Conservation (phyloP, 2,797 vertebrate genomes). For the Percopsis omiscomaycus region DNA sequence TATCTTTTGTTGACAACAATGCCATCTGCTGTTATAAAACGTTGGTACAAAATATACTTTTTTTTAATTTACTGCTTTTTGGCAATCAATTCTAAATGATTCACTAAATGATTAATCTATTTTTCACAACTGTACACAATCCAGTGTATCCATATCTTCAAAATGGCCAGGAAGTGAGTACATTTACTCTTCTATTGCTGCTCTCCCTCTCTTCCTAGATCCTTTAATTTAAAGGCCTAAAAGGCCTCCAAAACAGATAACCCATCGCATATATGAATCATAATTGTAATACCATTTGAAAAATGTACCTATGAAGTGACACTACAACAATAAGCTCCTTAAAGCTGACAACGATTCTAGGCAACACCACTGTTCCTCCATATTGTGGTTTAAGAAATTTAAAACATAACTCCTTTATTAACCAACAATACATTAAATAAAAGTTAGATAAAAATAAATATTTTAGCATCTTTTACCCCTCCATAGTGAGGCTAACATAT, state of each 20-base stretch:
- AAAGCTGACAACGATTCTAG: no score
- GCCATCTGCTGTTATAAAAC: slow-evolving; percentile 59
- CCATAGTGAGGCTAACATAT: background rate
- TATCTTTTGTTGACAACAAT: slow-evolving; percentile 51
- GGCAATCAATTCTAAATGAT: no score
- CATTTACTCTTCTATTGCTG: no score
- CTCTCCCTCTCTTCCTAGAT: no score
- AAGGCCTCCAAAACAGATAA: no score
- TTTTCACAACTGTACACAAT: background rate
- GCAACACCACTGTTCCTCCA: no score
- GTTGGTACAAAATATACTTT: background rate
- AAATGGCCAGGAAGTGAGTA: no score
- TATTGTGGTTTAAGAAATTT: no score
- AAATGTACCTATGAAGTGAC: slow-evolving; percentile 34
- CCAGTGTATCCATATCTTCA: no score
- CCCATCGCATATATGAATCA: slow-evolving; percentile 24
- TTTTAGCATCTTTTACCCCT: background rate
- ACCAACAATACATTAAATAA: background rate
- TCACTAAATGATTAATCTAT: no score
- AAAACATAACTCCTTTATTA: no score
- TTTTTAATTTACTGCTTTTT: background rate
- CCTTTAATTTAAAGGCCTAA: no score
- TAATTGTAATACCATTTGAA: slow-evolving; percentile 32
- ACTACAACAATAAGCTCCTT: slow-evolving; percentile 35
- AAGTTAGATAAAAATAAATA: slow-evolving; percentile 11